Evolutionary conservation across 2,797 vertebrate genomes (phyloP), one percentile per base, ranked within the genome.

Genomic region (Mus spretus): DNA sequence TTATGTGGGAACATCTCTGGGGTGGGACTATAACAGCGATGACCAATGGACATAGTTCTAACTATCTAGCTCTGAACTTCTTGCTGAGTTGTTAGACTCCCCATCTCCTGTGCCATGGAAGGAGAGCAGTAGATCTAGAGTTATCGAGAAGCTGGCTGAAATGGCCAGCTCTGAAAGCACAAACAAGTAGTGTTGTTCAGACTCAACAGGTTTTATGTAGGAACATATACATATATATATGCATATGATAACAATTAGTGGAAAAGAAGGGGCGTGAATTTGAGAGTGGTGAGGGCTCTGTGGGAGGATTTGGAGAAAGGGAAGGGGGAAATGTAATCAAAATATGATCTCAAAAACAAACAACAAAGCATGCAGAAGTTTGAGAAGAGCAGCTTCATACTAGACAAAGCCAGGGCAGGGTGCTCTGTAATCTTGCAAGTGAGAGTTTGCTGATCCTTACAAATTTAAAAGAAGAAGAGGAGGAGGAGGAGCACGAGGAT

Each of bases 301-400:
- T 24, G 63, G 47, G 20, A 85, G 40, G 40, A 3, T 50, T 53
- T 85, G 44, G 19, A 50, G 44, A 6, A n/a, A 85, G 83, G 6
- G 82, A 85, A 84, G 0, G 40, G 37, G 31, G 61, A n/a, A 67
- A 50, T 5, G 83, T 24, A 70, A 24, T 53, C 63, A 85, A 70
- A 85, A 70, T 53, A 24, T 40, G 67, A 9, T n/a, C 44, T 85
- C 31, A 24, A 67, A 67, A 50, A 22, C 50, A 67, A 83, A 63
- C 26, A 84, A 50, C 28, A 50, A 93, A 92, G 80, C 24, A 24
- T 65, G 15, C 10, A 55, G 57, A 15, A 63, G 63, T 5, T 53
- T 94, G 19, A 90, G 75, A 26, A 87, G 59, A 89, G 77, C 37
- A 93, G 28, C 37, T 91, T 70, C 72, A 57, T 72, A 93, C 19